A percentile compares a stretch with the other conserved stretches of the same genome.
These are phyloP conservation scores for Palloptera scutellata DNA, from an alignment of 2,888 invertebrate species.

Conservation along the genomic window DNA sequence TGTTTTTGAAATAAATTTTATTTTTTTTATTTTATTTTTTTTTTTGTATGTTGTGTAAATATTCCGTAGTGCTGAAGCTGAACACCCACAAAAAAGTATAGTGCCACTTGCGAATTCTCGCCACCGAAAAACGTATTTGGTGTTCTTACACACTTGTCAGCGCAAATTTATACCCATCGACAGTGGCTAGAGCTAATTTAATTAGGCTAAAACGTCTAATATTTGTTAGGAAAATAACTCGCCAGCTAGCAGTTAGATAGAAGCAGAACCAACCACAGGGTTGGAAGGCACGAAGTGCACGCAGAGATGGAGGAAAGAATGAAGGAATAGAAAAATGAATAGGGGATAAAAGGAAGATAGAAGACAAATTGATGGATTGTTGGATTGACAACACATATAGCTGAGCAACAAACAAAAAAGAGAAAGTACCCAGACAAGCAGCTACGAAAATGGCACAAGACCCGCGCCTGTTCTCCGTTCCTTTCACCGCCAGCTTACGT, in stretches of 20 bases:
- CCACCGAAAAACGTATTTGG: slow-evolving; percentile 16
- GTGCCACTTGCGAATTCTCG: slow-evolving; percentile 42
- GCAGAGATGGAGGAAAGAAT: too few species aligned
- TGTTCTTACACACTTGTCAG: not conserved
- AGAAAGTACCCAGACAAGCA: too few species aligned
- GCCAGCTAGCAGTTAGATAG: too few species aligned
- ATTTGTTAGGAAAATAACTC: slow-evolving; percentile 42
- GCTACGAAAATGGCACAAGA: too few species aligned
- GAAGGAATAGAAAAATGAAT: too few species aligned
- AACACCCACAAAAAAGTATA: not conserved
- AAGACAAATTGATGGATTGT: too few species aligned
- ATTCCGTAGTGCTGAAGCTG: not conserved
- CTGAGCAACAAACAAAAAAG: too few species aligned
- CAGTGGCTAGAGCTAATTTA: slow-evolving; percentile 49
- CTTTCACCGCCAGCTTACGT: too few species aligned
- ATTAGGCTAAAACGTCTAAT: slow-evolving; percentile 58
- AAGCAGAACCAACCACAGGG: too few species aligned
- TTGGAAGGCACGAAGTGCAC: not conserved
- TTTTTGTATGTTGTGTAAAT: not conserved
- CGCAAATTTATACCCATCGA: slow-evolving; percentile 50
- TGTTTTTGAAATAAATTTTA: not conserved
- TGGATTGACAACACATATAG: too few species aligned
- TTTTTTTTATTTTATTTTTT: not conserved
- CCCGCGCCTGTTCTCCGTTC: too few species aligned
- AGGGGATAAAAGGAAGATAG: too few species aligned